Percentiles rank a stretch among this genome's conserved stretches.
phyloP scores from a whole-genome alignment of 2,888 invertebrate genomes.

The Muscina levida region DNA sequence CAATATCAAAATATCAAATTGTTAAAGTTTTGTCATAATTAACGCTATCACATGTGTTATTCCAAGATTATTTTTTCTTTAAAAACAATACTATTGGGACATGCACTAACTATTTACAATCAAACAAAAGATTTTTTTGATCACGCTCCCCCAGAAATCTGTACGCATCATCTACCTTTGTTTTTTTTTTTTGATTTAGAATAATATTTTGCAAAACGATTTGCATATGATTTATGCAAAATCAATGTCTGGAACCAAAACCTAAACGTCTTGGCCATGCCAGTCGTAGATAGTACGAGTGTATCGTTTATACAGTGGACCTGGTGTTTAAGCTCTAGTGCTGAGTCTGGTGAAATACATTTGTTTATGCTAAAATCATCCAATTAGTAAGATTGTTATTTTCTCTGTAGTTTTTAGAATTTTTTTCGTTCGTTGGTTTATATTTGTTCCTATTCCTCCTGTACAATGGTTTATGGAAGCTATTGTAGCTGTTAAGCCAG shows the following conservation, averaged over 20 bases:
- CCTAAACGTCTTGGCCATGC: too few species aligned
- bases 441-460: conserved; percentile 51
- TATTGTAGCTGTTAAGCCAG: conserved; percentile 45
- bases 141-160: too few species aligned
- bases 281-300: too few species aligned
- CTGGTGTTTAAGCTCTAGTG: conserved; percentile 30
- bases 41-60: too few species aligned
- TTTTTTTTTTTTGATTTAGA: conserved; percentile 8
- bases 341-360: conserved; percentile 75
- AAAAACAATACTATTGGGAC: too few species aligned
- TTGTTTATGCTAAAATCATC: conserved; percentile 80
- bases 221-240: conserved; percentile 53
- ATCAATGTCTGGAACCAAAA: conserved; percentile 27
- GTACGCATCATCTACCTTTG: too few species aligned
- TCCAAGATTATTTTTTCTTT: too few species aligned
- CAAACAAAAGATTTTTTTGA: too few species aligned
- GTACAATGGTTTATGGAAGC: conserved; percentile 37
- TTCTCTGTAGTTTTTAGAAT: conserved; percentile 73
- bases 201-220: conserved; percentile 36
- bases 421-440: conserved; percentile 72
- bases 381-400: conserved; percentile 80
- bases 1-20: too few species aligned
- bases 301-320: background rate
- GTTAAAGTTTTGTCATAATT: too few species aligned
- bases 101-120: too few species aligned